These are phyloP conservation scores for Heterotis niloticus DNA, from an alignment of 2,113 vertebrate genomes.

Conservation along the genomic window DNA sequence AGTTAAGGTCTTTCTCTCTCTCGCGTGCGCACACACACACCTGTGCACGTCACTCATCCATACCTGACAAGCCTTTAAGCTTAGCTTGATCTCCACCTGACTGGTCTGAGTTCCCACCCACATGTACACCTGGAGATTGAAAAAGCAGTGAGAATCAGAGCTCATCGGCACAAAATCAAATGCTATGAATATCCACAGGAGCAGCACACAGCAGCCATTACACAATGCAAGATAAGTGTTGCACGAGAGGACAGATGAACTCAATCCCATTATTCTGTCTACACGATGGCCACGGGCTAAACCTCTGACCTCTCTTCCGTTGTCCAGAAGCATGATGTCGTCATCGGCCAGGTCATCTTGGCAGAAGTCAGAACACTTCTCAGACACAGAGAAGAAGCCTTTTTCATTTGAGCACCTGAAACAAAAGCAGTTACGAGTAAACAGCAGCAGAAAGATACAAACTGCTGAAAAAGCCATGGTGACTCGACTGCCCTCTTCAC, in stretches of 20 bases:
- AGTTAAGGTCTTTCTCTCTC: too few relatives aligned
- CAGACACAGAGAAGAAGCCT: conserved; percentile 91
- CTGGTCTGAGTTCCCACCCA: conserved; percentile 98
- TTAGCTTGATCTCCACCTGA: conserved; percentile 97
- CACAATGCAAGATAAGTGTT: too few relatives aligned
- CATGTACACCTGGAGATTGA: conserved; percentile 85
- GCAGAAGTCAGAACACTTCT: conserved; percentile 97
- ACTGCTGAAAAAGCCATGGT: too few relatives aligned
- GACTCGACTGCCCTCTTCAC: background rate
- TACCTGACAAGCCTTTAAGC: conserved; percentile 95
- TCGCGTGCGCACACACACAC: too few relatives aligned
- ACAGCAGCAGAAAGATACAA: background rate
- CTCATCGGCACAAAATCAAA: background rate
- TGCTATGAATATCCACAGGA: background rate
- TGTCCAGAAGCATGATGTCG: conserved; percentile 96
- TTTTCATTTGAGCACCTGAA: conserved; percentile 94
- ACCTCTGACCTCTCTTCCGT: conserved; percentile 79
- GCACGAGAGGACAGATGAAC: too few relatives aligned
- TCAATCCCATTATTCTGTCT: too few relatives aligned
- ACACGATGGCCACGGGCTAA: too few relatives aligned
- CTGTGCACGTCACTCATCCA: too few relatives aligned
- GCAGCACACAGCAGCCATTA: background rate
- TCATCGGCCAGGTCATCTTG: conserved; percentile 95
- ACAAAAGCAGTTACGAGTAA: background rate
- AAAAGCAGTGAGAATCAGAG: background rate